Percentiles rank a stretch among this genome's conserved stretches.
Evolutionary conservation across 2,888 invertebrate species (phyloP).

Genomic region (Scaptomyza reducta): DNA sequence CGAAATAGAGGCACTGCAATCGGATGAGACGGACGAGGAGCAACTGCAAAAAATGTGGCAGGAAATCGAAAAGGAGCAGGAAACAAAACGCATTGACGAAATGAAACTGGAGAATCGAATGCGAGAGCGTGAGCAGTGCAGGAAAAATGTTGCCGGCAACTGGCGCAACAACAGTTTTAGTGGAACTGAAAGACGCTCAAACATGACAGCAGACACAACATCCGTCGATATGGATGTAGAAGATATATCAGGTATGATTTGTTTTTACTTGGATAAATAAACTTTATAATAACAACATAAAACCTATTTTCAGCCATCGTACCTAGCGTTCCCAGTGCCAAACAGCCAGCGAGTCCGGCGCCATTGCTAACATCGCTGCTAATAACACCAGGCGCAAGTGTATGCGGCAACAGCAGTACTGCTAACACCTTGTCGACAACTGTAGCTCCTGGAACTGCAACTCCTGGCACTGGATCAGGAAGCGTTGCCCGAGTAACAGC

Average conservation of each 20-base stretch:
- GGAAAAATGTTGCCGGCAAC: conserved; percentile 86
- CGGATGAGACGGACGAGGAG: conserved; percentile 87
- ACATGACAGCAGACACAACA: conserved; percentile 69
- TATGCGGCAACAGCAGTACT: conserved; percentile 58
- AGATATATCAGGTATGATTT: conserved; percentile 59
- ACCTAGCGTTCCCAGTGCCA: conserved; percentile 52
- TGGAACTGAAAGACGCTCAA: conserved; percentile 31
- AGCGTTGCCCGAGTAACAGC: conserved; percentile 79
- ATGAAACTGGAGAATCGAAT: conserved; percentile 81
- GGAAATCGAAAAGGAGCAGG: conserved; percentile 89
- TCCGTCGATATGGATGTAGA: conserved; percentile 81
- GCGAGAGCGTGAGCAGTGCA: conserved; percentile 87
- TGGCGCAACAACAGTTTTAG: conserved; percentile 84
- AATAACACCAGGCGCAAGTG: conserved; percentile 85
- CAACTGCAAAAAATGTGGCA: conserved; percentile 90
- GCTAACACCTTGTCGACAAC: conserved; percentile 53
- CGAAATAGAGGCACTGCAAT: conserved; percentile 85
- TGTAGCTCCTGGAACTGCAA: background rate
- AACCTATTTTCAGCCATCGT: conserved; percentile 12
- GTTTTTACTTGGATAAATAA: no score
- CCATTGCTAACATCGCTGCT: conserved; percentile 93
- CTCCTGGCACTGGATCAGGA: conserved; percentile 28
- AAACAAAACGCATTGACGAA: conserved; percentile 88
- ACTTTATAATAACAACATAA: background rate
- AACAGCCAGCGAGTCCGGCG: conserved; percentile 86